Base-by-base conservation (phyloP, 2,113 vertebrate genomes). In the Gymnogyps californianus region DNA sequence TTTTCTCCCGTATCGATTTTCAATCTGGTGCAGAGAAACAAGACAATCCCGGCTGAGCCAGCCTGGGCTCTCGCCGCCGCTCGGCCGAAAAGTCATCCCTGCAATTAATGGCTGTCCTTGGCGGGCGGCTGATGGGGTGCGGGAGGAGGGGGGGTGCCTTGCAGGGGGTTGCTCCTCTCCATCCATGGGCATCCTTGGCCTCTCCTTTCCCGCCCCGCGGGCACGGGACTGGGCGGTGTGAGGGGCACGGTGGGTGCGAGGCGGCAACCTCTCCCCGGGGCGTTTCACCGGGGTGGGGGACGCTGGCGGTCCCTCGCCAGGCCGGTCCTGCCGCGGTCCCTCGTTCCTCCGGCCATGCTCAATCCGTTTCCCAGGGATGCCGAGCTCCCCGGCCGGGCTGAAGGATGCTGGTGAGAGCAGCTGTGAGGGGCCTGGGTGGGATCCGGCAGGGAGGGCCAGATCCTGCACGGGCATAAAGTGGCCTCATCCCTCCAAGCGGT, bases 101-200 rank as follows among this genome's bases (percentile, higher is more conserved):
- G 83, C 83, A 19, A 51, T 58, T 42, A 80, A 28, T 8, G 25
- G 20, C 26, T 3, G 55, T 18, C 44, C 24, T 28, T 7, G 11
- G 31, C 6, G 29, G 46, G 58, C 3, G 4, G 74, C 26, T 11
- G 75, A 28, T 3, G 38, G 67, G 57, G 32, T 12, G 22, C 13
- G 5, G 54, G 65, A n/a, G 16, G 31, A 4, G 7, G n/a, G n/a
- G 42, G n/a, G n/a, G 13, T 4, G 6, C 28, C 61, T 25, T 5
- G 19, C 21, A 4, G 40, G 28, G 40, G 26, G 57, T 2, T 16
- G 15, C 29, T 51, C 32, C 28, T 21, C 44, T 26, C 54, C 9
- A 0, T 13, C 1, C 1, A 1, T 4, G 24, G n/a, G 14, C 71
- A 34, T 14, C 58, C 32, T 16, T 6, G 16, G 22, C 44, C n/a